These are phyloP conservation scores for Dreissena polymorpha DNA, from an alignment of 1,140 invertebrate genomes.

Conservation along the genomic window DNA sequence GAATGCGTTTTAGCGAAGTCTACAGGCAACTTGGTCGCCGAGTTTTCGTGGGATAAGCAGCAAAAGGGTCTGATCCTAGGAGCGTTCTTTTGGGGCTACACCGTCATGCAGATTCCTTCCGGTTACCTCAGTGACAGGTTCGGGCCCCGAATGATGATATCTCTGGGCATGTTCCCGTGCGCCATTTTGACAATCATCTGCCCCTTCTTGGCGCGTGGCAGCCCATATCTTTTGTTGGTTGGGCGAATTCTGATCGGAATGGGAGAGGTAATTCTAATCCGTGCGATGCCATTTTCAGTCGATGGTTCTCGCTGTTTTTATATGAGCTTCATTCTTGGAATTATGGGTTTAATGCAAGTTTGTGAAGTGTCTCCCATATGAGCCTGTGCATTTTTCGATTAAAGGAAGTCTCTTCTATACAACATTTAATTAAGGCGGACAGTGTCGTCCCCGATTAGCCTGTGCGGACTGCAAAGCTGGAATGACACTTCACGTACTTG, in stretches of 20 bases:
- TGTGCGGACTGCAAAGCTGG: too few relatives aligned
- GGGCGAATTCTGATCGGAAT: slow-evolving; percentile 79
- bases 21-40: slow-evolving; percentile 73
- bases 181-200: slow-evolving; percentile 91
- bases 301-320: too few relatives aligned
- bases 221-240: slow-evolving; percentile 76
- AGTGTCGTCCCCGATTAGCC: too few relatives aligned
- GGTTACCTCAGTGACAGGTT: slow-evolving; percentile 87
- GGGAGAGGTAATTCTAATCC: slow-evolving; percentile 71
- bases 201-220: slow-evolving; percentile 86
- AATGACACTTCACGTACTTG: too few relatives aligned
- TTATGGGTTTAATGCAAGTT: too few relatives aligned
- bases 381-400: too few relatives aligned
- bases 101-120: slow-evolving; percentile 89
- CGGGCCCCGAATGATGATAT: slow-evolving; percentile 90
- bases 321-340: too few relatives aligned
- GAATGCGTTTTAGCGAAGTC: background rate
- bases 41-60: slow-evolving; percentile 91
- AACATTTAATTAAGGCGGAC: too few relatives aligned
- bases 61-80: slow-evolving; percentile 90
- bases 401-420: too few relatives aligned
- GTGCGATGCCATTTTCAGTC: too few relatives aligned
- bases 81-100: slow-evolving; percentile 92
- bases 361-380: too few relatives aligned
- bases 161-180: slow-evolving; percentile 89